Percentiles rank a stretch among this genome's conserved stretches.
Evolutionary conservation across 1,140 invertebrate genomes (phyloP).

Genomic region (Heliconius nattereri): DNA sequence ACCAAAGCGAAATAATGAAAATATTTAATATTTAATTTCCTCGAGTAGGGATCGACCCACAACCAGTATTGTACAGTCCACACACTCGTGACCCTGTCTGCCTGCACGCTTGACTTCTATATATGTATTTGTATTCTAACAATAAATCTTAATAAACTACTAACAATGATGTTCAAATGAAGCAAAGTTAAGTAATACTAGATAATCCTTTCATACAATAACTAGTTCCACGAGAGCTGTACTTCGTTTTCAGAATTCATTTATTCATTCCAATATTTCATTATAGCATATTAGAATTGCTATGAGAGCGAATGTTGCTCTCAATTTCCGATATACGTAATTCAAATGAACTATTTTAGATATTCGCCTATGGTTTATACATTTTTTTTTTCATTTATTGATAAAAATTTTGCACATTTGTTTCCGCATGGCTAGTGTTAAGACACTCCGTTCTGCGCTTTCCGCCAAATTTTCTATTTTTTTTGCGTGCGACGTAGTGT

Average conservation of each 20-base stretch:
- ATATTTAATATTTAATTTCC: too few species aligned
- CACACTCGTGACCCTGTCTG: too few species aligned
- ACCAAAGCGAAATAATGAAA: too few species aligned
- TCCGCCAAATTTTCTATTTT: too few species aligned
- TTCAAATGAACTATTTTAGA: background rate
- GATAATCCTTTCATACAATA: background rate
- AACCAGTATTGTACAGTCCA: too few species aligned
- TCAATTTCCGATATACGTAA: background rate
- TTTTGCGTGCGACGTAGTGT: too few species aligned
- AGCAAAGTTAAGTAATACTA: background rate
- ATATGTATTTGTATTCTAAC: too few species aligned
- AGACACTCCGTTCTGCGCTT: background rate
- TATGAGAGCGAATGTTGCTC: background rate
- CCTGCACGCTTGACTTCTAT: too few species aligned
- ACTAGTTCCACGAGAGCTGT: background rate
- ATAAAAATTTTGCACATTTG: too few species aligned
- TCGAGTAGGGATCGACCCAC: too few species aligned
- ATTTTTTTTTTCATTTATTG: background rate
- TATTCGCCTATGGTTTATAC: background rate
- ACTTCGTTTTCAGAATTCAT: background rate
- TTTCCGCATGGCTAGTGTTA: too few species aligned
- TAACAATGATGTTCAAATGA: background rate
- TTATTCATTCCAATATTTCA: conserved; percentile 7
- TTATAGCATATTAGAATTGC: background rate
- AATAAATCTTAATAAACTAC: too few species aligned